Evolutionary conservation across 2,113 vertebrate genomes (phyloP), one percentile per base, ranked within the genome.

Genomic region (Hylia prasina): DNA sequence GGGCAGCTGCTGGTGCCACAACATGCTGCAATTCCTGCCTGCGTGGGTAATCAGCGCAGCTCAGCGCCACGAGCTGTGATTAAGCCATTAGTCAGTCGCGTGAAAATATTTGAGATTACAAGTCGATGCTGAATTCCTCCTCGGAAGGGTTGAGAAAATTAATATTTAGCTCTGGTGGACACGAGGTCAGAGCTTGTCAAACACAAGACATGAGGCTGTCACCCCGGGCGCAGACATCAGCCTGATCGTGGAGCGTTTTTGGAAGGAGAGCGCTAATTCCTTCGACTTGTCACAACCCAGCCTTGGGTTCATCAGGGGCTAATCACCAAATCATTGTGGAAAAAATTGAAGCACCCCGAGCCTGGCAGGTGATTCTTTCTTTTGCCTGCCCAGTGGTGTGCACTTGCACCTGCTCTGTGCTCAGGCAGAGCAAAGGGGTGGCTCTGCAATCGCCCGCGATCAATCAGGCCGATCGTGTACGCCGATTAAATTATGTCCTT

Each of bases 91-190:
- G 95, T 96, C 92, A 96, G 83, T 75, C 33, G 13, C 22, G 37
- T 94, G 92, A 94, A 96, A 95, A 94, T 83, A 60, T 63, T 71
- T 92, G 78, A 96, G 94, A 95, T 97, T 87, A 84, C 72, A 82
- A 96, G 27, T 94, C 73, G 54, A 44, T 23, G 65, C 73, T 64
- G 81, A 94, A 58, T 65, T 90, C 78, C 80, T 68, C 64, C 66
- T 73, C 44, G 82, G 82, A 91, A 76, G 83, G 66, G 79, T 76
- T 94, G 87, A 95, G 54, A 23, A 65, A 47, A 86, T 78, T 5
- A 54, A 66, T 92, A 90, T 89, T 89, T 93, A 80, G 37, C 8
- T 8, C 28, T 33, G 72, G 66, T 8, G 31, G 87, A 75, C 33
- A 65, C 8, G 53, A 96, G 75, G 31, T 78, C 12, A 6, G 94